phyloP scores from a whole-genome alignment of 2,888 invertebrate genomes.

The Archips xylosteana region DNA sequence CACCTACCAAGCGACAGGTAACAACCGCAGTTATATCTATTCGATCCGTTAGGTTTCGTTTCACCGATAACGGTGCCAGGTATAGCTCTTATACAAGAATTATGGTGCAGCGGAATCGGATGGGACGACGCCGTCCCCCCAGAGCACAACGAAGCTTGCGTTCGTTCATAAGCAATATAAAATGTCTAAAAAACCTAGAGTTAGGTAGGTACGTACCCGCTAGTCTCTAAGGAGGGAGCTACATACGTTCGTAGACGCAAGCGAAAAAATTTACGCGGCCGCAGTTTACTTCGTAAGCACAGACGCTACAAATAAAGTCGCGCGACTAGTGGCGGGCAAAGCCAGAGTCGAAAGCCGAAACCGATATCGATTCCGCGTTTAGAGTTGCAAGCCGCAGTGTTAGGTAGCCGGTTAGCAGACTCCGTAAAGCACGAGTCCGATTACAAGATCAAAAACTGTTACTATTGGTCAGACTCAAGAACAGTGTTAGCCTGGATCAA shows the following conservation, averaged over 20 bases:
- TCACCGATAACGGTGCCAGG: slow-evolving; percentile 24
- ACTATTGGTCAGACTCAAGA: slow-evolving; percentile 12
- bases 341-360: too few species aligned
- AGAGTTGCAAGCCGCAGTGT: slow-evolving; percentile 43
- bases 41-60: too few species aligned
- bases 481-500: neutral
- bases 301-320: too few species aligned
- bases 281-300: too few species aligned
- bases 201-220: too few species aligned
- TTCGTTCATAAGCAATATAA: neutral
- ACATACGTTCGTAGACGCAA: too few species aligned
- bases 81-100: slow-evolving; percentile 31
- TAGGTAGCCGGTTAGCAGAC: slow-evolving; percentile 23
- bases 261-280: too few species aligned
- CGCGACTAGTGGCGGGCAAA: neutral
- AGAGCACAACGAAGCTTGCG: neutral
- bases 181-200: slow-evolving; percentile 29
- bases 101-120: slow-evolving; percentile 40
- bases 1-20: too few species aligned
- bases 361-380: slow-evolving; percentile 41
- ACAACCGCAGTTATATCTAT: too few species aligned
- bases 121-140: slow-evolving; percentile 40
- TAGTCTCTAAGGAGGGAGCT: too few species aligned
- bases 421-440: neutral
- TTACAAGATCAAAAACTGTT: neutral